phyloP scores from a whole-genome alignment of 2,888 invertebrate genomes.

The Lasioglossum villosulum region DNA sequence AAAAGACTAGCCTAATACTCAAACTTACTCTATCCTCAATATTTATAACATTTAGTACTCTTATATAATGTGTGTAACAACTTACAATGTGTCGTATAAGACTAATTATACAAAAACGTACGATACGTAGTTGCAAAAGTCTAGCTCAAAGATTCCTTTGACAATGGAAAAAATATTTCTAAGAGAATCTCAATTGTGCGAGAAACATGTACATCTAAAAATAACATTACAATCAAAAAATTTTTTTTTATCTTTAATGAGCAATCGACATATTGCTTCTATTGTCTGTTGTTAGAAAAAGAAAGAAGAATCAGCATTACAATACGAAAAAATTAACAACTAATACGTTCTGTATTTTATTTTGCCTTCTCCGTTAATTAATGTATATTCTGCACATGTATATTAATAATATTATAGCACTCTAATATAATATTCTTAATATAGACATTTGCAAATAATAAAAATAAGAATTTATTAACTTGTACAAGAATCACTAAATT shows the following conservation, averaged over 20 bases:
- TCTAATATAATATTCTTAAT: conserved; percentile 21
- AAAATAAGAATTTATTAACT: conserved; percentile 36
- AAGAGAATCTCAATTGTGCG: conserved; percentile 51
- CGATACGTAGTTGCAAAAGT: conserved; percentile 44
- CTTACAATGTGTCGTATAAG: conserved; percentile 23
- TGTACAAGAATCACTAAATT: conserved; percentile 17
- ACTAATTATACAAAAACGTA: conserved; percentile 52
- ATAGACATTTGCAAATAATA: conserved; percentile 16
- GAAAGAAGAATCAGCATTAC: not conserved
- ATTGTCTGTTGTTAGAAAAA: conserved; percentile 12
- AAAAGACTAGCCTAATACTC: conserved; percentile 72
- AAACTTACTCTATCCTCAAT: conserved; percentile 54
- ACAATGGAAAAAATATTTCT: conserved; percentile 45
- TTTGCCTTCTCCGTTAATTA: not conserved
- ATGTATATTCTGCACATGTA: conserved; percentile 16
- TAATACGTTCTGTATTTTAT: conserved; percentile 21
- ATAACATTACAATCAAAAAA: conserved; percentile 28
- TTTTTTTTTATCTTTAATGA: conserved; percentile 9
- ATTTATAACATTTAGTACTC: conserved; percentile 42
- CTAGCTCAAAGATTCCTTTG: conserved; percentile 22
- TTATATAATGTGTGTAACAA: conserved; percentile 35
- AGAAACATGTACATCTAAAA: conserved; percentile 29
- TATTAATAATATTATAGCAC: conserved; percentile 27
- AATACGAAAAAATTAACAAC: conserved; percentile 30
- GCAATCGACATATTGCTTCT: conserved; percentile 17